phyloP scores from a whole-genome alignment of 2,797 vertebrate genomes.

The Aeoliscus strigatus region DNA sequence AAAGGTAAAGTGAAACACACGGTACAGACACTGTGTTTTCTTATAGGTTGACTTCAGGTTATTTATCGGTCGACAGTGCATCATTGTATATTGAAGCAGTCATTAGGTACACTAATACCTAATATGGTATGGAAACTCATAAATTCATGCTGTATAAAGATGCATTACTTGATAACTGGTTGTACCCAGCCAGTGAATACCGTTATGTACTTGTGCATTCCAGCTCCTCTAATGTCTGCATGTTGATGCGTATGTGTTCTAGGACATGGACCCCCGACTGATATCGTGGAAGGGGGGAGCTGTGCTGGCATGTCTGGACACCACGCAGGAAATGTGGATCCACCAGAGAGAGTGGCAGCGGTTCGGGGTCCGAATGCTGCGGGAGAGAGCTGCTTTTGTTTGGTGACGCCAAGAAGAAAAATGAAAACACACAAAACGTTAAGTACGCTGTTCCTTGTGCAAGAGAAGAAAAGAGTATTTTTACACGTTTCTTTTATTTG shows the following conservation, averaged over 20 bases:
- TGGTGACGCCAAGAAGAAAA: conserved; percentile 58
- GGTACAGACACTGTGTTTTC: too few relatives aligned
- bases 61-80: too few relatives aligned
- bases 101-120: too few relatives aligned
- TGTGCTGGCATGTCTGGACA: conserved; percentile 92
- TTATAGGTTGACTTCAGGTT: too few relatives aligned
- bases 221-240: background rate
- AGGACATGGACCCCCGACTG: conserved; percentile 95
- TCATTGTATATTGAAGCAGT: too few relatives aligned
- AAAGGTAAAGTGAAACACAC: conserved; percentile 77
- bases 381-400: conserved; percentile 91
- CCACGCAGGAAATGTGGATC: conserved; percentile 97
- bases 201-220: background rate
- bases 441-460: background rate
- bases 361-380: conserved; percentile 92
- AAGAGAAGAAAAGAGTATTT: background rate
- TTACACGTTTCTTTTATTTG: background rate
- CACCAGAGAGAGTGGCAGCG: conserved; percentile 94
- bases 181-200: too few relatives aligned
- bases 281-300: conserved; percentile 96
- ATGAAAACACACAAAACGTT: background rate
- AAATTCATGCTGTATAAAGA: too few relatives aligned
- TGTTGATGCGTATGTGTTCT: conserved; percentile 1
- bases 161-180: too few relatives aligned
- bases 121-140: too few relatives aligned